Base-by-base conservation (phyloP, 2,113 vertebrate genomes). In the Pteropus alecto region DNA sequence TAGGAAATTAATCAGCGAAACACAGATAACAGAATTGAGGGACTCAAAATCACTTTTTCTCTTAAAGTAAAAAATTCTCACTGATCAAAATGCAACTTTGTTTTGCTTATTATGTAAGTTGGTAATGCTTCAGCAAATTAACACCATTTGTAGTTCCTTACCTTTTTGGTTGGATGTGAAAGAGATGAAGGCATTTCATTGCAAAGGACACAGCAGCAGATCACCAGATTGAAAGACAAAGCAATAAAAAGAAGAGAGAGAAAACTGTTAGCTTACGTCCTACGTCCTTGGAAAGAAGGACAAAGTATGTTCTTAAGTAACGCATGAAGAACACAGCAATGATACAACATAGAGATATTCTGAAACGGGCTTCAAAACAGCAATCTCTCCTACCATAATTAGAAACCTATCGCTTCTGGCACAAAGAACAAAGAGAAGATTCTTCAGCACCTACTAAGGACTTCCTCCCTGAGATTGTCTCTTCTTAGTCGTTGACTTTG, bases 121-220 rank as follows among this genome's bases (percentile, higher is more conserved):
- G 15, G 3, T 35, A 56, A 48, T 0, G 1, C 51, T 51, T 0
- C 8, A 33, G 51, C 15, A 63, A 18, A 16, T 26, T 43, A 68
- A 68, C 38, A 78, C 18, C 24, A 84, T 41, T 58, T 22, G 9
- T 21, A 67, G 24, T 82, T 43, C 81, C 95, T 98, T 95, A 97
- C 95, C 95, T 98, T 97, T 97, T 77, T 33, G 79, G 93, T 86
- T 74, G 33, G 51, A 92, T 28, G 56, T 7, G 51, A 48, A 61
- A 65, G 61, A 74, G 77, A 85, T 58, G 43, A 90, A 82, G 76
- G 38, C 24, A 81, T 97, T 97, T 95, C 78, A 93, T 79, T 26
- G 18, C 26, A n/a, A 79, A 2, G 22, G 56, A 94, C 65, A 48
- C 26, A 56, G 65, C 26, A 56, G 35, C 86, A 58, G 12, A 73